Percentiles rank a stretch among this genome's conserved stretches.
phyloP scores from a whole-genome alignment of 2,888 invertebrate species.

The Hypomecis atomaria region DNA sequence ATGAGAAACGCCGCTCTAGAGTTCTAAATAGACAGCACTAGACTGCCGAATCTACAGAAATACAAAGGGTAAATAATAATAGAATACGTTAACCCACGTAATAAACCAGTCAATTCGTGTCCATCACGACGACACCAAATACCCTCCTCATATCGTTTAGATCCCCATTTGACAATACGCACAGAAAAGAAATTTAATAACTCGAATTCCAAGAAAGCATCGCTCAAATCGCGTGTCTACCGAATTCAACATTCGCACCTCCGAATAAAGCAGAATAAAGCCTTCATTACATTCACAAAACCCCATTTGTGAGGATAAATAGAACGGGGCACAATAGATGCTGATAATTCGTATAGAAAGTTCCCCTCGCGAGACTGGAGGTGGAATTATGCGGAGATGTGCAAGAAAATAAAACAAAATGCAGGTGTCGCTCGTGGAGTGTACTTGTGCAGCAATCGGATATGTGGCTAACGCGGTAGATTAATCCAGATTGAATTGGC shows the following conservation, averaged over 20 bases:
- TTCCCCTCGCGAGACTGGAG: conserved; percentile 72
- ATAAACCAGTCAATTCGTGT: conserved; percentile 1
- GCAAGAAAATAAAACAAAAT: conserved; percentile 79
- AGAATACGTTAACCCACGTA: neutral
- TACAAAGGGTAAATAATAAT: neutral
- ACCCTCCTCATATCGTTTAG: conserved; percentile 2
- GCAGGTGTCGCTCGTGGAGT: conserved; percentile 72
- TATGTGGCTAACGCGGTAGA: conserved; percentile 13
- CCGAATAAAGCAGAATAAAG: conserved; percentile 78
- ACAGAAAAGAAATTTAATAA: conserved; percentile 44
- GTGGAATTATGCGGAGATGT: conserved; percentile 76
- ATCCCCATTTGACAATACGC: conserved; percentile 26
- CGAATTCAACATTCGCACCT: conserved; percentile 76
- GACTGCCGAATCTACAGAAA: no score
- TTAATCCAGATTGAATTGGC: neutral
- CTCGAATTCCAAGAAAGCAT: conserved; percentile 53
- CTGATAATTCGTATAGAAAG: conserved; percentile 80
- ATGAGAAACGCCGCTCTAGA: no score
- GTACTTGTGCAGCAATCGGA: conserved; percentile 5
- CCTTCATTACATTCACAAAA: conserved; percentile 80
- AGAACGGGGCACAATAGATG: conserved; percentile 72
- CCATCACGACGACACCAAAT: conserved; percentile 5
- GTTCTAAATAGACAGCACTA: no score
- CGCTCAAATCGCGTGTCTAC: conserved; percentile 58
- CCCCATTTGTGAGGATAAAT: conserved; percentile 77